Evolutionary conservation across 2,113 vertebrate species (phyloP).

Genomic region (Chlorodrepanis virens): DNA sequence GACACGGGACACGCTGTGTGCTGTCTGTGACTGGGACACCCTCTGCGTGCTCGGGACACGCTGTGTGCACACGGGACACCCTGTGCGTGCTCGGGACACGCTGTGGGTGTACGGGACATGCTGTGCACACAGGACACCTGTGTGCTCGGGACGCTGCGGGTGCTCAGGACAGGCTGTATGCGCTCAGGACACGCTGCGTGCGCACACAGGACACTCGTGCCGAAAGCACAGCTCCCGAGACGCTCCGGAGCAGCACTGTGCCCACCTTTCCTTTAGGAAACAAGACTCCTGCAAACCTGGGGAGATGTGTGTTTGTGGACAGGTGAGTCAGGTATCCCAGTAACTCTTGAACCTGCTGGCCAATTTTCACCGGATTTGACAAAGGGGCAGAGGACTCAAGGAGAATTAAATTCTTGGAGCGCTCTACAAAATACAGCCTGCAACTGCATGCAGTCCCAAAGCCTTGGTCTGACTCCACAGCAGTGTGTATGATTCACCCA

Average conservation of each 20-base stretch:
- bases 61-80: too few relatives aligned
- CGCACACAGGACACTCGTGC: background rate
- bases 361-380: conserved; percentile 4
- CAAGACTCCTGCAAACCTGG: background rate
- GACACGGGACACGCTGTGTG: too few relatives aligned
- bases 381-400: background rate
- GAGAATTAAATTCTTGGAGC: background rate
- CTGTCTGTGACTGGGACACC: too few relatives aligned
- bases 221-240: background rate
- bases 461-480: background rate
- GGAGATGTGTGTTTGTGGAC: fast-evolving
- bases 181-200: too few relatives aligned
- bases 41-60: too few relatives aligned
- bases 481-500: background rate
- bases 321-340: background rate
- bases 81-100: too few relatives aligned
- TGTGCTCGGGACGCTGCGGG: too few relatives aligned
- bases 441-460: background rate
- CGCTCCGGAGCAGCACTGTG: fast-evolving
- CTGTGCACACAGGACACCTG: too few relatives aligned
- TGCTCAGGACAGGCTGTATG: too few relatives aligned
- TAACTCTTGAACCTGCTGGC: background rate
- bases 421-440: background rate
- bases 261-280: background rate
- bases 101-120: too few relatives aligned